These are phyloP conservation scores for Kradibia gibbosae DNA, from an alignment of 1,140 invertebrate species.

Conservation along the genomic window DNA sequence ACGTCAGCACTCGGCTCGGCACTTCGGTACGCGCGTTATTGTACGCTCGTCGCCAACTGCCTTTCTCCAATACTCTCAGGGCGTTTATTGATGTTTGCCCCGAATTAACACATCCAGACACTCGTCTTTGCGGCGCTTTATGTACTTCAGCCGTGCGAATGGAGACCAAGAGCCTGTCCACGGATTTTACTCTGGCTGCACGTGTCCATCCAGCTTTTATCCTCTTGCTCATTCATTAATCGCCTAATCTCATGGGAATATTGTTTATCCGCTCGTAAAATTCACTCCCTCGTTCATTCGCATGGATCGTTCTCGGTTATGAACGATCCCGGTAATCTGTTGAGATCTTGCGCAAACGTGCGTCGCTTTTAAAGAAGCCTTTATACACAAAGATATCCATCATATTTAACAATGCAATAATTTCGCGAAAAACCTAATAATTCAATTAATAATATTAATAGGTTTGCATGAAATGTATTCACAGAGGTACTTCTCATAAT, in stretches of 20 bases:
- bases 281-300: too few species aligned
- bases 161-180: background rate
- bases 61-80: background rate
- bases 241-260: background rate
- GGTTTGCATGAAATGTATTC: too few species aligned
- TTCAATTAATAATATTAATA: too few species aligned
- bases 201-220: background rate
- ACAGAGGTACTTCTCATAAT: too few species aligned
- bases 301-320: too few species aligned
- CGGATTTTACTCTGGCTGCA: background rate
- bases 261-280: background rate
- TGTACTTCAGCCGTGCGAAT: too few species aligned
- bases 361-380: background rate
- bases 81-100: constrained; percentile 19
- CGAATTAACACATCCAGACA: constrained; percentile 22
- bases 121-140: background rate
- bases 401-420: too few species aligned
- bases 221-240: background rate
- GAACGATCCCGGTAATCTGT: background rate
- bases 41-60: background rate
- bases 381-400: background rate
- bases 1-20: constrained; percentile 21
- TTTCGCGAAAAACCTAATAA: too few species aligned
- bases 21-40: background rate
- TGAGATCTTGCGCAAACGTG: background rate